Conservation (phyloP, 2,888 invertebrate species). For the Plebejus melissa region DNA sequence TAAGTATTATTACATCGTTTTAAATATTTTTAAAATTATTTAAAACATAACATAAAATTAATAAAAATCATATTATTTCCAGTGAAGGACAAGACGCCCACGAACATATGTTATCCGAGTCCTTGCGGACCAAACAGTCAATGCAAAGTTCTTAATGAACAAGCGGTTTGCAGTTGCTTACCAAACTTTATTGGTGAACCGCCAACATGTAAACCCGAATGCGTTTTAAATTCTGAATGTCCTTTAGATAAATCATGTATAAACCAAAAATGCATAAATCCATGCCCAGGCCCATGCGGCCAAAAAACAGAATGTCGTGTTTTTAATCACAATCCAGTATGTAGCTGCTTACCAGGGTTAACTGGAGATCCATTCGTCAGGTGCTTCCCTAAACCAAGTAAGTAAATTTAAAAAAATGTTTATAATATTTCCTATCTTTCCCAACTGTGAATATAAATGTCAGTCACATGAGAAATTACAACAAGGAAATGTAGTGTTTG, state of each 20-base stretch:
- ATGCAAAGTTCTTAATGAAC: constrained; percentile 76
- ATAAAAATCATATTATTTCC: constrained; percentile 33
- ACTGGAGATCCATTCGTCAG: constrained; percentile 83
- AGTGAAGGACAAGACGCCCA: constrained; percentile 65
- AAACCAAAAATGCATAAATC: constrained; percentile 84
- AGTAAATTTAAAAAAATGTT: constrained; percentile 24
- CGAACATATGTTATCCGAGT: constrained; percentile 75
- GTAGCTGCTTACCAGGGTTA: constrained; percentile 81
- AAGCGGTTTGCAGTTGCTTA: constrained; percentile 85
- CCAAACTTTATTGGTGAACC: constrained; percentile 83
- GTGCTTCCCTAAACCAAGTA: constrained; percentile 79
- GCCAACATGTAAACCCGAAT: constrained; percentile 83
- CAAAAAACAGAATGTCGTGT: constrained; percentile 84
- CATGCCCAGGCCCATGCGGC: constrained; percentile 86
- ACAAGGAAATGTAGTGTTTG: too few relatives aligned
- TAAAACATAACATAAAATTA: constrained; percentile 21
- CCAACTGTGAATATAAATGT: not conserved
- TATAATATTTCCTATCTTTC: not conserved
- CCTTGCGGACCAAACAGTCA: constrained; percentile 82
- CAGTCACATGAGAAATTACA: too few relatives aligned
- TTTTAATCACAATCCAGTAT: constrained; percentile 85
- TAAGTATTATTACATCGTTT: constrained; percentile 46
- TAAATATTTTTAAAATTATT: not conserved
- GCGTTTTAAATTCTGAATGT: constrained; percentile 83
- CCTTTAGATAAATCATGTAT: constrained; percentile 80